Base-by-base conservation (phyloP, 2,797 vertebrate genomes). In the Neosilurus hyrtlii region DNA sequence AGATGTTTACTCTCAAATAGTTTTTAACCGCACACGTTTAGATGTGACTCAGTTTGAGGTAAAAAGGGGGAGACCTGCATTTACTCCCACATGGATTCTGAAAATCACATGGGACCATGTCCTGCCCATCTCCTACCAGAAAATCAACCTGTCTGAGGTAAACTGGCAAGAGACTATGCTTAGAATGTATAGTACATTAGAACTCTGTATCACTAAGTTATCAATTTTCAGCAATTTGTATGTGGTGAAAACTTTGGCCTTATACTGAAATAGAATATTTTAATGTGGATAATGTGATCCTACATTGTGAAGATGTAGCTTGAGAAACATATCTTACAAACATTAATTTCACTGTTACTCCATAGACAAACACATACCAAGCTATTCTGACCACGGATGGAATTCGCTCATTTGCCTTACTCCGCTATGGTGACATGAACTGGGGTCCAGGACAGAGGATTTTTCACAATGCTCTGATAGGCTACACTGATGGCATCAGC, bases 71-170 rank as follows among this genome's bases (percentile, higher is more conserved):
- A 91, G 81, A 24, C 83, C 89, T 18, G 67, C 90, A 11, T 96
- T 94, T 85, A 91, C 54, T 10, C 94, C 95, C 0, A 81, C 80
- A 66, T 96, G 95, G 94, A 95, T 96, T 81, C 90, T 95, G 16
- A 96, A 95, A 89, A 92, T 96, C 87, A 96, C 95, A 16, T 96
- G 95, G 95, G 93, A 95, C 83, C 84, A 91, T 0, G 91, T 95
- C 78, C 89, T 94, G 87, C 91, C 95, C 0, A 90, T 95, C 35
- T 92, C 89, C 54, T 94, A 91, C 82, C 95, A 96, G 90, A 93
- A 90, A 76, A 79, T 93, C 84, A 93, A 92, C 88, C 49, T 86
- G 16, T 94, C 93, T 82, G 94, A 95, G 94, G 95, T 96, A 85
- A 88, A 82, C 63, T 73, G 16, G 51, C 67, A 62, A 6, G 16